phyloP scores from a whole-genome alignment of 1,140 invertebrate genomes.

The Habropoda laboriosa region DNA sequence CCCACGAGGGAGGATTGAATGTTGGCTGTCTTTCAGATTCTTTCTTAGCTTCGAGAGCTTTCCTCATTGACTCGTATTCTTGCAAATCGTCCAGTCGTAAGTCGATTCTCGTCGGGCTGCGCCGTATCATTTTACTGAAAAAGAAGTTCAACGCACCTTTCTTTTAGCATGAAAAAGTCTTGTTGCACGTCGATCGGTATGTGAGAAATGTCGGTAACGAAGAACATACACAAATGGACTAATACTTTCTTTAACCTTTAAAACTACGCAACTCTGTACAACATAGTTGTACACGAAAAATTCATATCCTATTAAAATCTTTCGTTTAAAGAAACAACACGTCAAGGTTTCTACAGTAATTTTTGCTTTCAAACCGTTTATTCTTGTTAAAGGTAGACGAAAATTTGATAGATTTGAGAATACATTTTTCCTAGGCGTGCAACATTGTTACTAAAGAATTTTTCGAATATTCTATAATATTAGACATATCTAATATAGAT shows the following conservation, averaged over 20 bases:
- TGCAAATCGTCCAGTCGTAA: constrained; percentile 89
- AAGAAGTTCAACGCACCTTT: constrained; percentile 35
- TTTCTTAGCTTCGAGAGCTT: constrained; percentile 82
- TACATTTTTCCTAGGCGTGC: not conserved
- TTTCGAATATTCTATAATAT: no score
- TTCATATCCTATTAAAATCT: not conserved
- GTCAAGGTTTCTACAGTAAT: no score
- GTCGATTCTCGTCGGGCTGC: constrained; percentile 89
- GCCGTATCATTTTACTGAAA: constrained; percentile 86
- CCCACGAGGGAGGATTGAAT: constrained; percentile 79
- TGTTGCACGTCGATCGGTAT: not conserved
- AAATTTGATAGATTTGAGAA: not conserved
- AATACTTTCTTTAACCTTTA: not conserved
- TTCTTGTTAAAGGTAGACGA: not conserved
- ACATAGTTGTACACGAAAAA: not conserved
- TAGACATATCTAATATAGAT: no score
- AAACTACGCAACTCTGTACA: not conserved
- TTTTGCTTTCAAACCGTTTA: not conserved
- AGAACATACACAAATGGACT: not conserved
- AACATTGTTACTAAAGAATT: not conserved
- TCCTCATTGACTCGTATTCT: constrained; percentile 86
- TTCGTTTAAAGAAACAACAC: not conserved
- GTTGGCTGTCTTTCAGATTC: constrained; percentile 80
- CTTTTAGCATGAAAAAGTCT: constrained; percentile 13
- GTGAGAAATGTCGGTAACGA: not conserved